Evolutionary conservation across 2,113 vertebrate genomes (phyloP).

Genomic region (Lampris megalopsis): DNA sequence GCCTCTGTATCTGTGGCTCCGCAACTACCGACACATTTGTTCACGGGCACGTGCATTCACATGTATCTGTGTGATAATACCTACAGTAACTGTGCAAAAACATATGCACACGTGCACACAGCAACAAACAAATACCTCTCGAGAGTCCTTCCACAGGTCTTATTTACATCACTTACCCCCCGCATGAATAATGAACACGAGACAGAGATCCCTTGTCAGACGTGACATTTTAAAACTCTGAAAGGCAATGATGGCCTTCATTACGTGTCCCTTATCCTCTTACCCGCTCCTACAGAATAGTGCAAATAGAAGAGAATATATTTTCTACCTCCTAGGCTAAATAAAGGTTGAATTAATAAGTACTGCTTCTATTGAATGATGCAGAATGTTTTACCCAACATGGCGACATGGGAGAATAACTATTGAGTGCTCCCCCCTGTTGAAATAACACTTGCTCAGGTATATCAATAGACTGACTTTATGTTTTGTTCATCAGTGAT

Average conservation of each 20-base stretch:
- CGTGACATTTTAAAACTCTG: slow-evolving; percentile 75
- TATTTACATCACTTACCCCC: slow-evolving; percentile 61
- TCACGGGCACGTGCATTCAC: slow-evolving; percentile 21
- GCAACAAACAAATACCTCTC: slow-evolving; percentile 53
- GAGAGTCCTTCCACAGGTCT: slow-evolving; percentile 41
- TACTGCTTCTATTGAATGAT: slow-evolving; percentile 58
- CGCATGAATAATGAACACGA: slow-evolving; percentile 72
- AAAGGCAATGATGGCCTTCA: slow-evolving; percentile 63
- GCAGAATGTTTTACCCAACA: slow-evolving; percentile 53
- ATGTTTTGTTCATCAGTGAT: slow-evolving; percentile 43
- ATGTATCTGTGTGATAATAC: slow-evolving; percentile 33
- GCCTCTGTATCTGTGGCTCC: background rate
- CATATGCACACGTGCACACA: slow-evolving; percentile 30
- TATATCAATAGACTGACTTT: slow-evolving; percentile 16
- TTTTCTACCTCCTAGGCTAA: slow-evolving; percentile 51
- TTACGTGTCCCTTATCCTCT: slow-evolving; percentile 72
- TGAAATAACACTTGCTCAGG: slow-evolving; percentile 59
- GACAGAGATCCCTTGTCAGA: slow-evolving; percentile 69
- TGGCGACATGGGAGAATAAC: slow-evolving; percentile 62
- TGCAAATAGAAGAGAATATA: slow-evolving; percentile 59
- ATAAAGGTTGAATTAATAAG: slow-evolving; percentile 68
- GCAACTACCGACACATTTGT: background rate
- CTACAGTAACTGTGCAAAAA: background rate
- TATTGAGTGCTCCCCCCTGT: slow-evolving; percentile 30
- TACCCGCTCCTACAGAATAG: slow-evolving; percentile 67